These are phyloP conservation scores for Isotomurus palustris DNA, from an alignment of 2,888 invertebrate genomes.

Conservation along the genomic window DNA sequence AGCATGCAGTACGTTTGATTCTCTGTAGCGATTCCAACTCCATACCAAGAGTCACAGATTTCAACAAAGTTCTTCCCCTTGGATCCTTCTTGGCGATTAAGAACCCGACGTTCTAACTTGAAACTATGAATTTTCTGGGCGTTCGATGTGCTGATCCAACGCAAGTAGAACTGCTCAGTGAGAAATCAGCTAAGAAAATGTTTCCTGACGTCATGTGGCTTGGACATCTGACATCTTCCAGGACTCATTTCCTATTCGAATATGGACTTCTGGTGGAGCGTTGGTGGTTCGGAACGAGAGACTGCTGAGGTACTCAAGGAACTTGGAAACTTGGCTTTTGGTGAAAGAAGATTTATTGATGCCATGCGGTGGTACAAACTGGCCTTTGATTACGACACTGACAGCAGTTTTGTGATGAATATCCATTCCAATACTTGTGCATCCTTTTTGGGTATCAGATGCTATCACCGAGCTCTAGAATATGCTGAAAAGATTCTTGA, in stretches of 20 bases:
- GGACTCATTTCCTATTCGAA: not conserved
- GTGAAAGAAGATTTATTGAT: not conserved
- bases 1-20: not conserved
- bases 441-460: not conserved
- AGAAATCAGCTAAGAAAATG: not conserved
- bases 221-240: no score
- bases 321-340: not conserved
- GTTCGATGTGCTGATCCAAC: conserved; percentile 1
- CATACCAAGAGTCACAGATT: no score
- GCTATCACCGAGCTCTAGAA: not conserved
- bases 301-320: not conserved
- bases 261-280: no score
- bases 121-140: not conserved
- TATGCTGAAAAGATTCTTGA: not conserved
- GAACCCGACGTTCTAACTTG: not conserved
- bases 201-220: conserved; percentile 1
- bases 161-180: not conserved
- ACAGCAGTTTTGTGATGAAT: not conserved
- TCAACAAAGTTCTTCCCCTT: not conserved
- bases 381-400: not conserved
- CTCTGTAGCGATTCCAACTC: not conserved
- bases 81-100: conserved; percentile 3
- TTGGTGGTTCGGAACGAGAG: no score
- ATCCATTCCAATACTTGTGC: not conserved
- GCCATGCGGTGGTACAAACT: not conserved